Evolutionary conservation across 2,113 vertebrate genomes (phyloP), one percentile per base, ranked within the genome.

Genomic region (Nothocercus nigrocapillus): DNA sequence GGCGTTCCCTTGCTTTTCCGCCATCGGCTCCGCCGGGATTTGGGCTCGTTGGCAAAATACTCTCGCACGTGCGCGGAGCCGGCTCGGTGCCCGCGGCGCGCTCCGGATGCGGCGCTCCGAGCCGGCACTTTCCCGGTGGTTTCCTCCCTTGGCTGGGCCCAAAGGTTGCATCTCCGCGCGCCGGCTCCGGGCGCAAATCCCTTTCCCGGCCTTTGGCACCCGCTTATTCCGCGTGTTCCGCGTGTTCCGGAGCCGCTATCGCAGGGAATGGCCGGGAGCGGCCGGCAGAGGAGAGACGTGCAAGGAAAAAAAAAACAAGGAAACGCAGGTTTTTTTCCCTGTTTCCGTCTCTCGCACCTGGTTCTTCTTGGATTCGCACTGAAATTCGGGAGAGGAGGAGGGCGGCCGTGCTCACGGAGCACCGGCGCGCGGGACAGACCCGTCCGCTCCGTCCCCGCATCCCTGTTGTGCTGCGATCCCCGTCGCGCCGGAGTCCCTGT

Each of bases 141-240:
- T 51, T 25, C 24, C 11, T 24, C 20, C 49, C 22, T 22, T 6
- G 22, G 49, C 51, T 7, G 51, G 9, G 49, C 75, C 17, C 64
- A 7, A 15, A 5, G 78, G 85, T 95, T 93, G 91, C 91, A 79
- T 44, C 47, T 49, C 47, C 47, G 4, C 9, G 20, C 19, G 47
- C 45, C 47, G 47, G 47, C 47, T 49, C 47, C 20, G 44, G 77
- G 84, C 74, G 1, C 1, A 5, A 88, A 75, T 45, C 19, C 63
- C 0, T 3, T 49, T 85, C 44, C 30, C 76, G 80, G 88, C 93
- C 94, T 94, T 95, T 93, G 94, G 92, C 90, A 89, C 90, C 88
- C 78, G 34, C 38, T 96, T 94, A 89, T 51, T 51, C 85, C 11
- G 22, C 20, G n/a, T n/a, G n/a, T n/a, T n/a, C n/a, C 61, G 54